Base-by-base conservation (phyloP, 2,113 vertebrate genomes). In the Cichladusa arquata region DNA sequence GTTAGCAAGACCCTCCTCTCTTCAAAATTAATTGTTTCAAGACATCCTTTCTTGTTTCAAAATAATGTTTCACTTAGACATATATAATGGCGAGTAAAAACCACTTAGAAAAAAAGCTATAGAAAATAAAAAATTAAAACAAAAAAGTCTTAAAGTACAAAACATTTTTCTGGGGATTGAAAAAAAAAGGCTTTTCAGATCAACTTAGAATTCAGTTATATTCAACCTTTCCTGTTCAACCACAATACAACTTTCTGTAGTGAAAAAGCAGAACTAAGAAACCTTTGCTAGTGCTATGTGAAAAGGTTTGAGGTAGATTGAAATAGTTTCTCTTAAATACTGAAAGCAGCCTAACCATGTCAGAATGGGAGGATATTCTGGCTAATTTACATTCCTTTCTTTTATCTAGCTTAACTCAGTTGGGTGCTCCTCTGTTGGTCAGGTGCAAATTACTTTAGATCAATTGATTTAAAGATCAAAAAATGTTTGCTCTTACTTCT, bases 401-500 rank as follows among this genome's bases (percentile, higher is more conserved):
- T 74, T 89, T 47, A 78, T 38, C 42, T 54, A 34, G 12, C 24
- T 74, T 56, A 26, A 58, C 34, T 84, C 14, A 76, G 15, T 60
- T 50, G 40, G 31, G 38, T 74, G 11, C 14, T 83, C 12, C 11
- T 56, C 71, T 50, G 45, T 5, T 77, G 47, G 58, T 77, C 70
- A 91, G 58, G 91, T 82, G 84, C n/a, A 91, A 94, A 91, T 91
- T 85, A 26, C 73, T 94, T 85, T 69, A 54, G 33, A 79, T 87
- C 28, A 31, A 6, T 38, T 77, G 50, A 89, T 94, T 80, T 62
- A n/a, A 82, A 73, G 58, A 95, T 94, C 28, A 95, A 92, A 95
- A 94, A 87, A 24, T 9, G 9, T 62, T 94, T 85, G 14, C 13
- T 84, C 45, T 61, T 86, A 22, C 19, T 65, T 71, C 26, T 51